These are phyloP conservation scores for Eonycteris spelaea DNA, from an alignment of 2,113 vertebrate genomes.

Conservation along the genomic window DNA sequence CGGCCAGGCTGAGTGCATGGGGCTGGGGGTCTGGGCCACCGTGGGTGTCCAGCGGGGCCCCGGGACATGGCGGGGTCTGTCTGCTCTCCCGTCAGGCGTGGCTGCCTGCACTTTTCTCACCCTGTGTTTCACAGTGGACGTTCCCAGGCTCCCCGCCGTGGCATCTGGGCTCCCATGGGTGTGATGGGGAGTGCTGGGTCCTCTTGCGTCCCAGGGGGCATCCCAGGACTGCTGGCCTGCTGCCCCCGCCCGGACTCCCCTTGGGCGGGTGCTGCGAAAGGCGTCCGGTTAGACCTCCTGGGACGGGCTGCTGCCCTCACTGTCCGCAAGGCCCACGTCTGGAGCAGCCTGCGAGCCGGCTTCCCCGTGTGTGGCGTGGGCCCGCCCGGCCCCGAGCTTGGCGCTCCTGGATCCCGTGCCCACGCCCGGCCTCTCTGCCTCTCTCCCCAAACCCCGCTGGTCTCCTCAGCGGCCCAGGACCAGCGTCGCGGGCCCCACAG, in stretches of 20 bases:
- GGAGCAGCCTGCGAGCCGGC: background rate
- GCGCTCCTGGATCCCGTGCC: no score
- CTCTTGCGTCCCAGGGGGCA: accelerated
- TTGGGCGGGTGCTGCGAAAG: accelerated
- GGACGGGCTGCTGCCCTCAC: background rate
- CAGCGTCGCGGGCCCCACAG: accelerated
- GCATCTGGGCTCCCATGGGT: background rate
- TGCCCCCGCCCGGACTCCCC: background rate
- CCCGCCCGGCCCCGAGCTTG: no score
- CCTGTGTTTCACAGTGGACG: background rate
- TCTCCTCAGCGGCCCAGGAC: background rate
- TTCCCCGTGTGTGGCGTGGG: accelerated
- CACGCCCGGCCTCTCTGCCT: background rate
- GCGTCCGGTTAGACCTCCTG: accelerated
- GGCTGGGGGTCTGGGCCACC: background rate
- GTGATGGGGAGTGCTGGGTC: background rate
- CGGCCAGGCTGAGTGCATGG: background rate
- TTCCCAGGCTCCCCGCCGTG: background rate
- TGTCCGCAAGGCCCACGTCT: background rate
- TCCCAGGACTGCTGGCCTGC: accelerated
- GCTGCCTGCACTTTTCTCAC: background rate
- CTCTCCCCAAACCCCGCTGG: background rate
- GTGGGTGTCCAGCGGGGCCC: background rate
- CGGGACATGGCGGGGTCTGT: no score
- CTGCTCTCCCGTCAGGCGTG: background rate